phyloP scores from a whole-genome alignment of 2,113 vertebrate species.

The Phalacrocorax carbo region DNA sequence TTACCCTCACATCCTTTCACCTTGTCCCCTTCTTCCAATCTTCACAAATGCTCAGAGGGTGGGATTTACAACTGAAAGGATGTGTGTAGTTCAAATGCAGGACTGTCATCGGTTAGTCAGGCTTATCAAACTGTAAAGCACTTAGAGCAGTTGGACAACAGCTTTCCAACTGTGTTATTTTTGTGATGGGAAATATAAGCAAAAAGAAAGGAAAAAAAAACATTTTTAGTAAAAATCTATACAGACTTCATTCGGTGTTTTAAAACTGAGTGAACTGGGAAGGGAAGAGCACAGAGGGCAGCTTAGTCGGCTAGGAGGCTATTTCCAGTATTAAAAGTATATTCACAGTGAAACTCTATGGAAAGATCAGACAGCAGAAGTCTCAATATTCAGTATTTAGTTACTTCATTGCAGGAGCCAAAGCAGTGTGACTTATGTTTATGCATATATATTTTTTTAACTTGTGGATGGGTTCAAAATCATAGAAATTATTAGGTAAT shows the following conservation, averaged over 20 bases:
- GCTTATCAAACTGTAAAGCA: background rate
- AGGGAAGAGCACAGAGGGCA: background rate
- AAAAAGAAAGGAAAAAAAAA: background rate
- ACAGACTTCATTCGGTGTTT: background rate
- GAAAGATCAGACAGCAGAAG: background rate
- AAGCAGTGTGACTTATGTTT: background rate
- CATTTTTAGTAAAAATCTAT: background rate
- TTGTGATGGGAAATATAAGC: background rate
- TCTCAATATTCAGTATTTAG: background rate
- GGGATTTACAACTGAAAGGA: background rate
- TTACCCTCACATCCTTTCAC: background rate
- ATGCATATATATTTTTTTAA: background rate
- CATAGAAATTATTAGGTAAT: background rate
- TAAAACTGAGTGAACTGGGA: background rate
- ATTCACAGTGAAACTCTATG: background rate
- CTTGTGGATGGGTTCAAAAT: background rate
- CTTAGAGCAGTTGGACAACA: background rate
- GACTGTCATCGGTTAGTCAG: background rate
- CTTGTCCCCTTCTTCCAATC: background rate
- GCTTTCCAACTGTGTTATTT: background rate
- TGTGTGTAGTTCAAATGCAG: background rate
- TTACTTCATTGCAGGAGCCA: background rate
- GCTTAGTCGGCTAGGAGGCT: background rate
- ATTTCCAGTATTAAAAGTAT: background rate
- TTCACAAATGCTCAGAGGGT: background rate